These are phyloP conservation scores for Urocynchramus pylzowi DNA, from an alignment of 2,113 vertebrate genomes.

Conservation along the genomic window DNA sequence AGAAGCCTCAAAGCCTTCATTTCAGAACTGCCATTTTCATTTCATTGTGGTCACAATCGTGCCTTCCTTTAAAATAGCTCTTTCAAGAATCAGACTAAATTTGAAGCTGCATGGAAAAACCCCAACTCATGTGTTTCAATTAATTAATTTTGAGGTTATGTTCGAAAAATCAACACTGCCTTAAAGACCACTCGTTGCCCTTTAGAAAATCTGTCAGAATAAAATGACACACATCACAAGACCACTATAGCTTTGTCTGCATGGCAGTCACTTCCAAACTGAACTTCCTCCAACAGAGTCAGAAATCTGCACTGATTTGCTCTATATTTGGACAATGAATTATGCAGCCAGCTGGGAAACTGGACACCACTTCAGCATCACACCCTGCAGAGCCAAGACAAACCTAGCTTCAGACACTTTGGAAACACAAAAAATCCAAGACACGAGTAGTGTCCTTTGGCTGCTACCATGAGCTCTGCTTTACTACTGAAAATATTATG, in stretches of 20 bases:
- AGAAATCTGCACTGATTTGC: neutral
- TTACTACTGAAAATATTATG: neutral
- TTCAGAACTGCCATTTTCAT: neutral
- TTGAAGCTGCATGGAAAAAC: neutral
- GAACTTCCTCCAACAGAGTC: neutral
- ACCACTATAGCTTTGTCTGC: neutral
- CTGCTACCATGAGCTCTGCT: neutral
- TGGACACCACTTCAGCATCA: neutral
- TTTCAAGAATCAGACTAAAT: neutral
- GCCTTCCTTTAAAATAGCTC: neutral
- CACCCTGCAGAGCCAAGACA: neutral
- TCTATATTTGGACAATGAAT: neutral
- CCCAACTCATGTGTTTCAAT: neutral
- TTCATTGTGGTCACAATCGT: neutral
- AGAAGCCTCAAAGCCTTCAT: neutral
- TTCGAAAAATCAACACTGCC: neutral
- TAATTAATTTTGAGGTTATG: neutral
- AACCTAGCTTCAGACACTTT: fast-evolving
- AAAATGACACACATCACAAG: neutral
- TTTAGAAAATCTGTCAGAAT: neutral
- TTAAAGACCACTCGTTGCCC: neutral
- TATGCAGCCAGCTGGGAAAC: neutral
- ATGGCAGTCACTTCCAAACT: neutral
- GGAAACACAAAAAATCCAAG: neutral
- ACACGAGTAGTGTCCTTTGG: neutral